Conservation (phyloP, 2,113 vertebrate species). For the Catagonus wagneri region DNA sequence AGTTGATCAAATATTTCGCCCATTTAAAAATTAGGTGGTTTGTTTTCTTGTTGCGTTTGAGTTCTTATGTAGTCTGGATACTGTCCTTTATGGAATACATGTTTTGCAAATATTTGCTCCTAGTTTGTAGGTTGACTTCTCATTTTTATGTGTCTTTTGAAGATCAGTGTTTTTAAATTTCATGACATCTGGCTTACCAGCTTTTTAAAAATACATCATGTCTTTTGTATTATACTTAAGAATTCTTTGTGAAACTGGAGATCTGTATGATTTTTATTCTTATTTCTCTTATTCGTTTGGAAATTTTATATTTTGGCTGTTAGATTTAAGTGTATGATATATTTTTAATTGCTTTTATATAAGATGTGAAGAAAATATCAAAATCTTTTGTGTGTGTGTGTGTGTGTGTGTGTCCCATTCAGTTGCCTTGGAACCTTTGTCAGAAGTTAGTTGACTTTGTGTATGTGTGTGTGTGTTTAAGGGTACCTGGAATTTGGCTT, state of each 20-base stretch:
- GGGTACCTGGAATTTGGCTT: neutral
- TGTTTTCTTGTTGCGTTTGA: neutral
- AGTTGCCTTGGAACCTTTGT: no score
- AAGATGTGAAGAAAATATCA: neutral
- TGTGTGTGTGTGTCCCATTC: neutral
- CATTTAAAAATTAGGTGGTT: neutral
- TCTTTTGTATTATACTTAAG: neutral
- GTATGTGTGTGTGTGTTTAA: neutral
- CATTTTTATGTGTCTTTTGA: conserved; percentile 18
- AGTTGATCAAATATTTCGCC: neutral
- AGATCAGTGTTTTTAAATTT: conserved; percentile 17
- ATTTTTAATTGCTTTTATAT: conserved; percentile 7
- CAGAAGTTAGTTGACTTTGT: no score
- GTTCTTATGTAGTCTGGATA: neutral
- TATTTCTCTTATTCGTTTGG: neutral
- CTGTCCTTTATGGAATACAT: neutral
- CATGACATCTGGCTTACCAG: neutral
- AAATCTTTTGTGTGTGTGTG: neutral
- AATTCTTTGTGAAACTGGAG: neutral
- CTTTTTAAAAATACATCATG: neutral
- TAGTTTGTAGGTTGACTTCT: neutral
- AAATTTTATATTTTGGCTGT: neutral
- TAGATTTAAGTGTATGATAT: neutral
- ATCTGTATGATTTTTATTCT: conserved; percentile 31
- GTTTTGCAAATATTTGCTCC: neutral